Conservation (phyloP, 2,113 vertebrate genomes). For the Scomber scombrus region DNA sequence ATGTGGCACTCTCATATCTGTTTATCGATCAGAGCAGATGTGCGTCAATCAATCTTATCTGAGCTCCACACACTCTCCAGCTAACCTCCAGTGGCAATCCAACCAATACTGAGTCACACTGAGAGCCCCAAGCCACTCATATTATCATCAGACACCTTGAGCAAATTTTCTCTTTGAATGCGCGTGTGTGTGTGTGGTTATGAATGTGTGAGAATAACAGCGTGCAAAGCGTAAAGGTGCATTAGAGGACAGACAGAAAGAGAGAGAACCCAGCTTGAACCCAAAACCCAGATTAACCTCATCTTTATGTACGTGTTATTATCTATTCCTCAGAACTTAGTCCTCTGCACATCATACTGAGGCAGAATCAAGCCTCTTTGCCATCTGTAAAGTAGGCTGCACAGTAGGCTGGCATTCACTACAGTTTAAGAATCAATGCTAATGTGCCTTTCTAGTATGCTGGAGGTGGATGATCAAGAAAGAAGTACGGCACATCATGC, state of each 20-base stretch:
- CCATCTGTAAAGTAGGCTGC: slow-evolving; percentile 62
- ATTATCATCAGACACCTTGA: slow-evolving; percentile 76
- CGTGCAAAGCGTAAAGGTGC: slow-evolving; percentile 48
- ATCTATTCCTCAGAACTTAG: slow-evolving; percentile 45
- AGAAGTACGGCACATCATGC: slow-evolving; percentile 36
- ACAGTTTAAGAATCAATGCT: slow-evolving; percentile 68
- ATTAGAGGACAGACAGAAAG: slow-evolving; percentile 56
- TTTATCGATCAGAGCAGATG: slow-evolving; percentile 82
- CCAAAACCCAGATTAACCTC: slow-evolving; percentile 52
- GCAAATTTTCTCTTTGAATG: slow-evolving; percentile 62
- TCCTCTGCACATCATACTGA: slow-evolving; percentile 32
- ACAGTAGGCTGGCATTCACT: slow-evolving; percentile 62
- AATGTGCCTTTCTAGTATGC: slow-evolving; percentile 57
- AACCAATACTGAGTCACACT: slow-evolving; percentile 60
- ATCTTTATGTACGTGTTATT: slow-evolving; percentile 36
- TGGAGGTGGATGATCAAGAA: slow-evolving; percentile 61
- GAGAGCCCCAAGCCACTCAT: slow-evolving; percentile 59
- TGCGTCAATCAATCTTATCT: slow-evolving; percentile 85
- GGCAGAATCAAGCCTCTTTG: slow-evolving; percentile 54
- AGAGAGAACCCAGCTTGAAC: slow-evolving; percentile 45
- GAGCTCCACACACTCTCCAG: slow-evolving; percentile 72
- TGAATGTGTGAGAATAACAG: slow-evolving; percentile 41
- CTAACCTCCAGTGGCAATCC: slow-evolving; percentile 68
- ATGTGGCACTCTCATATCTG: slow-evolving; percentile 76
- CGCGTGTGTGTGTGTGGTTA: slow-evolving; percentile 22